Conservation (phyloP, 2,888 invertebrate species). For the Podabrus alpinus region DNA sequence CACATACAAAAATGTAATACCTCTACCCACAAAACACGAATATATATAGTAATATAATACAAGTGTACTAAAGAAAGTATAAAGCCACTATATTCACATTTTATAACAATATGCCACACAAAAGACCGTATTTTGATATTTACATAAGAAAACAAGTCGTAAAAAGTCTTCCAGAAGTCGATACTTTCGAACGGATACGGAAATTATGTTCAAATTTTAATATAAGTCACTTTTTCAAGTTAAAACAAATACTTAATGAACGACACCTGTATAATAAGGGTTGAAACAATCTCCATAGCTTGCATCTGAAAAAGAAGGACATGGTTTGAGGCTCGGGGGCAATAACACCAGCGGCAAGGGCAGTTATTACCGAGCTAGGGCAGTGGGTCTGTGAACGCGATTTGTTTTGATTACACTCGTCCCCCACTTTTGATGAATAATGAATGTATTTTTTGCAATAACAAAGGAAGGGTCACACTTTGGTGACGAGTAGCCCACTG, state of each 20-base stretch:
- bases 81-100: background rate
- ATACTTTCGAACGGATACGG: background rate
- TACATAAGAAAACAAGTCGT: background rate
- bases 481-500: constrained; percentile 46
- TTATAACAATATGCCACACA: background rate
- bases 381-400: constrained; percentile 50
- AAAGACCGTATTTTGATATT: background rate
- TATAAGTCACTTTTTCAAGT: background rate
- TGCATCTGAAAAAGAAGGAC: constrained; percentile 38
- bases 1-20: constrained; percentile 30
- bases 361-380: constrained; percentile 47
- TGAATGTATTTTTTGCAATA: constrained; percentile 51
- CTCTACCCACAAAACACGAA: constrained; percentile 24
- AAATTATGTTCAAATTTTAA: background rate
- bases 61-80: constrained; percentile 10
- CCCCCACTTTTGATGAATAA: constrained; percentile 51
- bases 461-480: constrained; percentile 46
- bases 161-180: background rate
- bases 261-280: constrained; percentile 12
- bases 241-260: constrained; percentile 3
- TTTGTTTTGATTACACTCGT: constrained; percentile 52
- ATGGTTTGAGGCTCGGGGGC: constrained; percentile 43
- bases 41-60: constrained; percentile 13
- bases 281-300: constrained; percentile 18
- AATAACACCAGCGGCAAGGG: constrained; percentile 38